These are phyloP conservation scores for Drosophila bocqueti DNA, from an alignment of 1,140 invertebrate species.

Conservation along the genomic window DNA sequence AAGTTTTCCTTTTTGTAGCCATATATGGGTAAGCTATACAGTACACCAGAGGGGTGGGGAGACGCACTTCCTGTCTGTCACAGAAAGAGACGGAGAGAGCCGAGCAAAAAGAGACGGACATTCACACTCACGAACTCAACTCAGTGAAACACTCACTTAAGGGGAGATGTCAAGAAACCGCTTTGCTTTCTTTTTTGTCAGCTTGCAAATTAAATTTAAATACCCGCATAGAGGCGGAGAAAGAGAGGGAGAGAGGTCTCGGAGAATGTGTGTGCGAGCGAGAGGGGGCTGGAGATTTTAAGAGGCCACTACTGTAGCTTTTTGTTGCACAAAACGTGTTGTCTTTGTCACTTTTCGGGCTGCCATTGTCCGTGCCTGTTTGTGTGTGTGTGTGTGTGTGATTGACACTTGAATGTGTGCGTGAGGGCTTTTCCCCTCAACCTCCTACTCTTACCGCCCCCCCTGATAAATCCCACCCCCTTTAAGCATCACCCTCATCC, in stretches of 20 bases:
- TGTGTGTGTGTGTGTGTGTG: slow-evolving; percentile 27
- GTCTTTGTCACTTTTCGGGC: slow-evolving; percentile 47
- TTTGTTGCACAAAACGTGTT: slow-evolving; percentile 46
- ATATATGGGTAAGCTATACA: slow-evolving; percentile 34
- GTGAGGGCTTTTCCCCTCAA: slow-evolving; percentile 20
- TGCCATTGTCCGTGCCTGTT: slow-evolving; percentile 39
- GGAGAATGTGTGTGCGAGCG: slow-evolving; percentile 10
- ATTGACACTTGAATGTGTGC: slow-evolving; percentile 48
- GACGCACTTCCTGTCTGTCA: slow-evolving; percentile 60
- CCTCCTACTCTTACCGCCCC: background rate
- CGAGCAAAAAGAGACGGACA: slow-evolving; percentile 2
- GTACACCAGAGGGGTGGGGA: background rate
- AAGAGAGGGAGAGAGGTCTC: slow-evolving; percentile 3
- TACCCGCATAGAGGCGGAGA: slow-evolving; percentile 64
- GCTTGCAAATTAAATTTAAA: slow-evolving; percentile 79
- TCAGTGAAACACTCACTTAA: slow-evolving; percentile 34
- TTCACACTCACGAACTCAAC: slow-evolving; percentile 14
- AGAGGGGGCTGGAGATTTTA: slow-evolving; percentile 26
- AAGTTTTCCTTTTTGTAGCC: slow-evolving; percentile 45
- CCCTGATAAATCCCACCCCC: slow-evolving; percentile 12
- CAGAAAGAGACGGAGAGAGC: slow-evolving; percentile 7
- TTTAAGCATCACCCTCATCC: slow-evolving; percentile 17
- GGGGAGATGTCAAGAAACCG: slow-evolving; percentile 65
- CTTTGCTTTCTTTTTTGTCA: slow-evolving; percentile 75
- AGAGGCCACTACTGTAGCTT: slow-evolving; percentile 55